Base-by-base conservation (phyloP, 1,140 invertebrate species). In the Ceratoteleas bidentatus region DNA sequence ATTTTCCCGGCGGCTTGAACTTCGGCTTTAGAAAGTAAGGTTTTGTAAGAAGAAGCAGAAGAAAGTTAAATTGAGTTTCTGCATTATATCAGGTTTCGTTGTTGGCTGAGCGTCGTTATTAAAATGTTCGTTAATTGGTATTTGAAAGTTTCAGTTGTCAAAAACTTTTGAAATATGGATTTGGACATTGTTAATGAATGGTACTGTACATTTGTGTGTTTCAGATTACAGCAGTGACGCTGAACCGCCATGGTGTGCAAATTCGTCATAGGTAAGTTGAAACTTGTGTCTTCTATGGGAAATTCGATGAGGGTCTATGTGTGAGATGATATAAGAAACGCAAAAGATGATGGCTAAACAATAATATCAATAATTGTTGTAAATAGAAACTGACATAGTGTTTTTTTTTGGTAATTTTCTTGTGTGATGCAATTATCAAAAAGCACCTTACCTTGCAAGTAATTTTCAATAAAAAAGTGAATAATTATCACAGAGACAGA, bases 241-340 rank as follows among this genome's bases (percentile, higher is more conserved):
- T 64, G 81, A 81, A 83, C 75, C 84, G 85, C 78, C 72, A 34
- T 52, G 52, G 83, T 57, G 64, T 52, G 57, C 54, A 75, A 54
- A 78, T 75, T 56, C 76, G 65, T 62, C 80, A 81, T 82, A 86
- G 86, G 87, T 88, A 77, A 88, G 87, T 84, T 83, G 64, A 24
- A n/a, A n/a, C n/a, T 43, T 43, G 8, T 43, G 8, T 43, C 0
- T 49, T 43, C 1, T 24, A 24, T 24, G 24, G 24, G 24, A 43
- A 43, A 2, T 43, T 43, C n/a, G 40, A n/a, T 43, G 40, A 1
- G 6, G 40, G 2, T 43, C n/a, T 2, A 2, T 24, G 4, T 24
- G 1, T 24, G 4, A 24, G 24, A 24, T 24, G 24, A 24, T 24
- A 24, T 24, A n/a, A n/a, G 24, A 24, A 1, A 24, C 24, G 24